These are phyloP conservation scores for Ennomos fuscantarius DNA, from an alignment of 2,888 invertebrate genomes.

Conservation along the genomic window DNA sequence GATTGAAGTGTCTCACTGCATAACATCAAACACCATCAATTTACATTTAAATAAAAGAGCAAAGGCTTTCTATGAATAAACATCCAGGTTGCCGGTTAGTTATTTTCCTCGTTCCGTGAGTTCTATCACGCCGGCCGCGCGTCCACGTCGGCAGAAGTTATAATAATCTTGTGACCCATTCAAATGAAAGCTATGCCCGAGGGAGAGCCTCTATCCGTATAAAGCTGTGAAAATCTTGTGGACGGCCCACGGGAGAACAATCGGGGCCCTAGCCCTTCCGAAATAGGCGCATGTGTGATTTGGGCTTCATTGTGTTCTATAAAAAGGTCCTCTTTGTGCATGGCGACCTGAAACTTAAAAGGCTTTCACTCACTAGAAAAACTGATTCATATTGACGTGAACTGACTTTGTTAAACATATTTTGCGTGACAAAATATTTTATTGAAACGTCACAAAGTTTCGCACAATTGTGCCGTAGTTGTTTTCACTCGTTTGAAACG, in stretches of 20 bases:
- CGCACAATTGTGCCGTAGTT: slow-evolving; percentile 17
- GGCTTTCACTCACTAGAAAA: slow-evolving; percentile 38
- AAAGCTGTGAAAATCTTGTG: slow-evolving; percentile 57
- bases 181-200: slow-evolving; percentile 54
- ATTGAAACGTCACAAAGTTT: slow-evolving; percentile 14
- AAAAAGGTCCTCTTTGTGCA: slow-evolving; percentile 51
- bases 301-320: slow-evolving; percentile 54
- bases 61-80: slow-evolving; percentile 31
- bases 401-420: slow-evolving; percentile 24
- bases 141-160: slow-evolving; percentile 45
- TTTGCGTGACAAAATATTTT: slow-evolving; percentile 17
- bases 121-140: slow-evolving; percentile 39
- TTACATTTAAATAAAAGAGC: slow-evolving; percentile 40
- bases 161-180: slow-evolving; percentile 61
- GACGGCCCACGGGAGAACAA: slow-evolving; percentile 53
- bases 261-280: slow-evolving; percentile 50
- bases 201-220: slow-evolving; percentile 47
- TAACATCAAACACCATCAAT: slow-evolving; percentile 35
- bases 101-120: slow-evolving; percentile 30
- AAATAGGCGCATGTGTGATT: slow-evolving; percentile 57
- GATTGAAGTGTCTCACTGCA: slow-evolving; percentile 35
- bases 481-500: slow-evolving; percentile 26
- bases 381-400: slow-evolving; percentile 27
- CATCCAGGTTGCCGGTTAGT: slow-evolving; percentile 32
- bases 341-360: slow-evolving; percentile 49